Conservation (phyloP, 2,888 invertebrate species). For the Drosophila falleni region DNA sequence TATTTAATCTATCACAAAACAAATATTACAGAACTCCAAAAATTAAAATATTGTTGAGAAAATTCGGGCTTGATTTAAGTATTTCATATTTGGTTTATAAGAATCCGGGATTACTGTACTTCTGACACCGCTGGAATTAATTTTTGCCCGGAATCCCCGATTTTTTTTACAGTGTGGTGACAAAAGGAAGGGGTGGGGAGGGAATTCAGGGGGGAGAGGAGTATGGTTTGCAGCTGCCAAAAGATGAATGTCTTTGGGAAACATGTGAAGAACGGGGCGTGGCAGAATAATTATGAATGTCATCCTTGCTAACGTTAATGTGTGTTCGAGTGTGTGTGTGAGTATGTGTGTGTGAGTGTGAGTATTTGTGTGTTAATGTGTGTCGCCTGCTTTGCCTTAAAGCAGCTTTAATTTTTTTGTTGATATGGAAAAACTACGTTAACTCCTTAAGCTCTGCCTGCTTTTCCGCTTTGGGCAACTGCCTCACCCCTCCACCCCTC, state of each 20-base stretch:
- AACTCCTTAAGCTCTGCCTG: slow-evolving; percentile 14
- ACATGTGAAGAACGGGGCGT: slow-evolving; percentile 48
- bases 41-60: too few species aligned
- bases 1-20: too few species aligned
- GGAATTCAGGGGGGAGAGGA: neutral
- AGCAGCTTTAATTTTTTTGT: slow-evolving; percentile 59
- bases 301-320: slow-evolving; percentile 55
- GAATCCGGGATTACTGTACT: too few species aligned
- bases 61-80: too few species aligned
- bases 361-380: slow-evolving; percentile 9
- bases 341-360: slow-evolving; percentile 1
- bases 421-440: slow-evolving; percentile 18
- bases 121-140: too few species aligned
- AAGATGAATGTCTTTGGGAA: slow-evolving; percentile 63
- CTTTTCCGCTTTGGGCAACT: neutral
- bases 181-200: neutral
- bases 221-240: slow-evolving; percentile 44
- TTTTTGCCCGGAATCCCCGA: too few species aligned
- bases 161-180: too few species aligned
- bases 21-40: too few species aligned
- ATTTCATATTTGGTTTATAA: too few species aligned
- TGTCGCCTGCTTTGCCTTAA: slow-evolving; percentile 39
- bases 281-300: slow-evolving; percentile 74
- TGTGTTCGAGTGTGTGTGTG: slow-evolving; percentile 5
- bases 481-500: neutral